Conservation (phyloP, 2,797 vertebrate genomes). For the Arremon aurantiirostris region DNA sequence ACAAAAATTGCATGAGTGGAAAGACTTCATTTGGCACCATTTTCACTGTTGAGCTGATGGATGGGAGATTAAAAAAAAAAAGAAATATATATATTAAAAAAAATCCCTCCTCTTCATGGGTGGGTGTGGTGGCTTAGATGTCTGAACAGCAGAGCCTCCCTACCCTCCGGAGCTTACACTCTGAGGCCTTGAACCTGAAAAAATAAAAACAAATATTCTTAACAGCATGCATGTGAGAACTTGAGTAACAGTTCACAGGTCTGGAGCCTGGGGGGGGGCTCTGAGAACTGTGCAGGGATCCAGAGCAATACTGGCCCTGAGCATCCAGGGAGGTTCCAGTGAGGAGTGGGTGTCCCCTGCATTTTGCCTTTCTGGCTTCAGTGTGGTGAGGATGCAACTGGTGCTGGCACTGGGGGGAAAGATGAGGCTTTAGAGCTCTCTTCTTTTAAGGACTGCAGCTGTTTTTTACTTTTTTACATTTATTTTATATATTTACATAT, state of each 20-base stretch:
- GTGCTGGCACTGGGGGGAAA: neutral
- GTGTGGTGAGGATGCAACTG: neutral
- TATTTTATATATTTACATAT: neutral
- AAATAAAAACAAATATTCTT: conserved; percentile 47
- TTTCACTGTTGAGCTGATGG: conserved; percentile 30
- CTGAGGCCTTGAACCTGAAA: conserved; percentile 23
- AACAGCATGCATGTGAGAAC: conserved; percentile 26
- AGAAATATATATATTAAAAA: neutral
- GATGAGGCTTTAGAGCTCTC: neutral
- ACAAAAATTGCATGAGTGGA: conserved; percentile 18
- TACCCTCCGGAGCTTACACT: conserved; percentile 40
- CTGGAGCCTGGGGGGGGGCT: neutral
- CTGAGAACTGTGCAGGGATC: neutral
- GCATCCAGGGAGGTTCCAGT: accelerated
- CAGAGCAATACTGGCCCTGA: accelerated
- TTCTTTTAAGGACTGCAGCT: neutral
- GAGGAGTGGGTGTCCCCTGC: accelerated
- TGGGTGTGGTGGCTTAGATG: conserved; percentile 51
- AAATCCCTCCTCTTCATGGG: neutral
- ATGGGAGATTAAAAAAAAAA: neutral
- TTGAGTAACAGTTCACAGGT: neutral
- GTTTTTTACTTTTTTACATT: neutral
- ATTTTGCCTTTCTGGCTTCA: neutral
- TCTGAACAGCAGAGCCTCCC: conserved; percentile 49
- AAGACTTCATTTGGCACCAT: conserved; percentile 44